A percentile compares a stretch with the other conserved stretches of the same genome.
Conservation (phyloP, 2,888 invertebrate species). For the Drosophila mimetica region DNA sequence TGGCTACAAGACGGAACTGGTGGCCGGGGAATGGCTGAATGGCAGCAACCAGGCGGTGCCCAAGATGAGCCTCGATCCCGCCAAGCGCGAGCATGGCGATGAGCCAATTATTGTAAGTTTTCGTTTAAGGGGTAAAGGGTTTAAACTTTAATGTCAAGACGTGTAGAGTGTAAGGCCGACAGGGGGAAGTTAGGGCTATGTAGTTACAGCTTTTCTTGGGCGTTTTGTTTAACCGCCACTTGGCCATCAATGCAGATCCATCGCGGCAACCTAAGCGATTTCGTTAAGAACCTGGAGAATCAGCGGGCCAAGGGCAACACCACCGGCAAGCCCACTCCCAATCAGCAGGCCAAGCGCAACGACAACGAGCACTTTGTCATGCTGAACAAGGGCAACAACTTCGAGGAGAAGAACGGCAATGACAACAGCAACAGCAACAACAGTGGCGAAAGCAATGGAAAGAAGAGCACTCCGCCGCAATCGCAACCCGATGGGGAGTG, state of each 20-base stretch:
- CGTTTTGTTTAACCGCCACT: constrained; percentile 13
- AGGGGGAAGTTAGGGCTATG: background rate
- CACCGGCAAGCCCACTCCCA: constrained; percentile 10
- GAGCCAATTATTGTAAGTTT: constrained; percentile 87
- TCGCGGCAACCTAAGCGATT: constrained; percentile 83
- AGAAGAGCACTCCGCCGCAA: constrained; percentile 29
- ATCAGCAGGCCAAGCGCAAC: constrained; percentile 53
- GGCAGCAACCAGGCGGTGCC: constrained; percentile 91
- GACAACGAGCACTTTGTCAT: constrained; percentile 69
- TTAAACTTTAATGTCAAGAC: background rate
- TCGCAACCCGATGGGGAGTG: constrained; percentile 84
- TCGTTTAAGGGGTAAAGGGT: background rate
- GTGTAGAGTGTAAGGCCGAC: background rate
- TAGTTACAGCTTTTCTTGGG: background rate
- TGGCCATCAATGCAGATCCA: constrained; percentile 77
- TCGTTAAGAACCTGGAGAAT: constrained; percentile 83
- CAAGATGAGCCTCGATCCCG: constrained; percentile 93
- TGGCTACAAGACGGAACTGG: constrained; percentile 91
- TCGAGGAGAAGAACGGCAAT: constrained; percentile 72
- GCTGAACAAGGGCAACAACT: constrained; percentile 65
- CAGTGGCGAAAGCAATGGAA: constrained; percentile 39
- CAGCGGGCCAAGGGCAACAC: constrained; percentile 65
- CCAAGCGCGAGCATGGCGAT: constrained; percentile 88
- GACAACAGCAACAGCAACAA: constrained; percentile 40
- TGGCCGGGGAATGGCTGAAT: constrained; percentile 92